Evolutionary conservation across 2,888 invertebrate genomes (phyloP).

Genomic region (Silvanus unidentatus): DNA sequence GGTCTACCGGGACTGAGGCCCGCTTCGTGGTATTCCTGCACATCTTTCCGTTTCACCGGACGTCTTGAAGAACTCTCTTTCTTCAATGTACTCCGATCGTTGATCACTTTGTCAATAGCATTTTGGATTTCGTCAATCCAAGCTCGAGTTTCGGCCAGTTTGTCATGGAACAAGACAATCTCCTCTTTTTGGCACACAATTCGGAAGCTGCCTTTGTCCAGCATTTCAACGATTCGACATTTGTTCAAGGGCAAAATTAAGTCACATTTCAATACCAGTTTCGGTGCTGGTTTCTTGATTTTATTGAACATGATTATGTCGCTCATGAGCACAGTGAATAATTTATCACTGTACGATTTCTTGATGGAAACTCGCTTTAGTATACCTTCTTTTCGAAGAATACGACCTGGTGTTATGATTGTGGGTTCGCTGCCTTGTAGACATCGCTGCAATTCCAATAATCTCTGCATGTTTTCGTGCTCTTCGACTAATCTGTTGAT

Average conservation of each 20-base stretch:
- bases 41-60: conserved; percentile 54
- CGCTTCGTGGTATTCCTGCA: conserved; percentile 51
- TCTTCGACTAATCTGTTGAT: conserved; percentile 69
- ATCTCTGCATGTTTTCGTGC: conserved; percentile 64
- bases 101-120: conserved; percentile 53
- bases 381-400: conserved; percentile 61
- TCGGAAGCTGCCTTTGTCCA: conserved; percentile 55
- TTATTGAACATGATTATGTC: conserved; percentile 73
- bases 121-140: conserved; percentile 55
- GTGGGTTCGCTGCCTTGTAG: conserved; percentile 57
- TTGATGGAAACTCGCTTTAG: conserved; percentile 41
- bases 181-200: conserved; percentile 55
- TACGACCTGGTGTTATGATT: conserved; percentile 63
- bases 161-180: conserved; percentile 53
- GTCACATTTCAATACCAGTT: conserved; percentile 57
- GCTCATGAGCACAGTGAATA: conserved; percentile 65
- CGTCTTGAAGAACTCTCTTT: conserved; percentile 60
- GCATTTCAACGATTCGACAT: conserved; percentile 57
- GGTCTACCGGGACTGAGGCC: conserved; percentile 50
- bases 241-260: conserved; percentile 66
- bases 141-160: conserved; percentile 49
- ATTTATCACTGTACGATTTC: conserved; percentile 45
- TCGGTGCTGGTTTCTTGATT: conserved; percentile 52
- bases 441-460: conserved; percentile 62
- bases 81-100: conserved; percentile 55